These are phyloP conservation scores for Hermetia illucens DNA, from an alignment of 1,140 invertebrate species.

Conservation along the genomic window DNA sequence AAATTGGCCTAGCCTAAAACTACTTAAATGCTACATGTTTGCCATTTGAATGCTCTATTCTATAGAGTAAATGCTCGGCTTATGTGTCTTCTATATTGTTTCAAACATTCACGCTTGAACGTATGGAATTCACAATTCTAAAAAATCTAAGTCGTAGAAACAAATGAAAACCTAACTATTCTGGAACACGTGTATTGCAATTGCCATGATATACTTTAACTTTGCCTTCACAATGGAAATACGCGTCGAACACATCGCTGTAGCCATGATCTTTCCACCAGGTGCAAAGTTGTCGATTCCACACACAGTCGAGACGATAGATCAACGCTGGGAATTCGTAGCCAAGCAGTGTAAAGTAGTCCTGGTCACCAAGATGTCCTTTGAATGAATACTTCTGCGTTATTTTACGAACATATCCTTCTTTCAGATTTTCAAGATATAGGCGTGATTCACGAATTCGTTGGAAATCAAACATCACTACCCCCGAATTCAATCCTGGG, in stretches of 20 bases:
- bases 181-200: conserved; percentile 64
- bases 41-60: too few species aligned
- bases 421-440: conserved; percentile 41
- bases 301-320: conserved; percentile 61
- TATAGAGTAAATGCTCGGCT: too few species aligned
- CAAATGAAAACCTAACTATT: conserved; percentile 13
- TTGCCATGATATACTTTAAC: conserved; percentile 73
- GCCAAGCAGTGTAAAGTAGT: conserved; percentile 66
- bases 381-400: conserved; percentile 54
- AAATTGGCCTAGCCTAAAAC: too few species aligned
- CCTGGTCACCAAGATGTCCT: conserved; percentile 77
- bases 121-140: too few species aligned
- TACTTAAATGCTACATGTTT: too few species aligned
- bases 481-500: conserved; percentile 70
- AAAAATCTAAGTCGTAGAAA: too few species aligned
- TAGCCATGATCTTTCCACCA: conserved; percentile 78
- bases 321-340: conserved; percentile 59
- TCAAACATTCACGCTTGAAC: too few species aligned
- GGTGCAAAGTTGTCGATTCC: conserved; percentile 72
- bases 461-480: conserved; percentile 58
- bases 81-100: too few species aligned
- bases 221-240: conserved; percentile 56
- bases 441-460: conserved; percentile 46
- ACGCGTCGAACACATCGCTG: conserved; percentile 56
- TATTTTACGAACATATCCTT: conserved; percentile 40